Conservation (phyloP, 2,888 invertebrate genomes). For the Catonia carolina region DNA sequence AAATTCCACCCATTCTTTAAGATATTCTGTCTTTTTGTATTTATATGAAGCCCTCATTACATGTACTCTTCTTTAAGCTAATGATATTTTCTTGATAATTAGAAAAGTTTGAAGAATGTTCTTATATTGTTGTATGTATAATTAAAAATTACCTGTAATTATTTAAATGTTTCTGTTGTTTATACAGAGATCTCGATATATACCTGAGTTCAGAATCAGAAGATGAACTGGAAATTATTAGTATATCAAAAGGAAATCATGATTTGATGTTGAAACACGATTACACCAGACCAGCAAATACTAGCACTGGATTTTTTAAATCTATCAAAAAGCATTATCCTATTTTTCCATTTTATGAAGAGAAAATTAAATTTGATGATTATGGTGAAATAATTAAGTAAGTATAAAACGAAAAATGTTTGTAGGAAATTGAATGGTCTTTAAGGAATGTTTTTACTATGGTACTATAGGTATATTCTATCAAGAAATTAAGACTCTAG, state of each 20-base stretch:
- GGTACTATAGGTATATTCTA: not conserved
- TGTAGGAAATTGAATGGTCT: conserved; percentile 7
- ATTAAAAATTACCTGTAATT: too few relatives aligned
- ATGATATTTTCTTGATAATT: too few relatives aligned
- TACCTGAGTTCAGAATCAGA: conserved; percentile 67
- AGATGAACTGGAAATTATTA: conserved; percentile 77
- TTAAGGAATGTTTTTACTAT: conserved; percentile 11
- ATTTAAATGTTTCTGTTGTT: too few relatives aligned
- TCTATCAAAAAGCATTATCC: conserved; percentile 87
- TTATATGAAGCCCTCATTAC: too few relatives aligned
- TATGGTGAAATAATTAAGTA: conserved; percentile 89
- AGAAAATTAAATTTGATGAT: conserved; percentile 85
- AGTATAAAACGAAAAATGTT: too few relatives aligned
- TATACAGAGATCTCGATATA: conserved; percentile 17
- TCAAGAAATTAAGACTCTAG: too few relatives aligned
- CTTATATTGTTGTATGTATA: too few relatives aligned
- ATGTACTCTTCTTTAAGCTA: too few relatives aligned
- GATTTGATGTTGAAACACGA: conserved; percentile 80
- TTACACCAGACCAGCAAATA: conserved; percentile 44
- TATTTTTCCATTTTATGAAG: conserved; percentile 93
- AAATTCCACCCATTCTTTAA: too few relatives aligned
- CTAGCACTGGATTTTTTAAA: conserved; percentile 74
- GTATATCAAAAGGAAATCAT: conserved; percentile 70
- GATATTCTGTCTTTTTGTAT: too few relatives aligned
- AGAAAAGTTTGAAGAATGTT: too few relatives aligned